These are phyloP conservation scores for Torymus tubicola DNA, from an alignment of 2,888 invertebrate genomes.

Conservation along the genomic window DNA sequence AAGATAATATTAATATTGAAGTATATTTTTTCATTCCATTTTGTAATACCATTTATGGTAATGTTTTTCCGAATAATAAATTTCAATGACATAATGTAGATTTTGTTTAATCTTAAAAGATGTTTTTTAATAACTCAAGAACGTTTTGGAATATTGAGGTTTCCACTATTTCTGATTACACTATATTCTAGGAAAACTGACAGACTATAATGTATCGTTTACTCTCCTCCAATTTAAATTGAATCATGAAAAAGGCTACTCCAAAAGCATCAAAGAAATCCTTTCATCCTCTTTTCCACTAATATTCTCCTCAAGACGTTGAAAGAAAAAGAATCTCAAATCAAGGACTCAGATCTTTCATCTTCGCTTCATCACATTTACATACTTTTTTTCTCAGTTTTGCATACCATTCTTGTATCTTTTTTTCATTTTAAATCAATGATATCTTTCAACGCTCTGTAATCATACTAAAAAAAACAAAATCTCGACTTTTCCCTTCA, in stretches of 20 bases:
- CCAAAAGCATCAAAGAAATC: conserved; percentile 11
- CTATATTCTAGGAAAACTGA: too few relatives aligned
- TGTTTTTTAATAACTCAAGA: too few relatives aligned
- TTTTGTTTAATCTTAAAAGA: too few relatives aligned
- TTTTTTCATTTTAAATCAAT: neutral
- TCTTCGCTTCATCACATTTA: neutral
- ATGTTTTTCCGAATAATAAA: neutral
- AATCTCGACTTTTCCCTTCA: conserved; percentile 14
- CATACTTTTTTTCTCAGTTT: neutral
- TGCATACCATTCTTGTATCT: neutral
- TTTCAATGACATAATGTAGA: neutral
- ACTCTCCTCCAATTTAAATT: too few relatives aligned
- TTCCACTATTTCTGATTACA: too few relatives aligned
- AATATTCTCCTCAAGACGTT: conserved; percentile 20
- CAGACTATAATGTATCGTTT: too few relatives aligned
- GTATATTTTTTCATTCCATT: neutral
- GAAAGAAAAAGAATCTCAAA: conserved; percentile 22
- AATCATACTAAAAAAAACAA: conserved; percentile 19
- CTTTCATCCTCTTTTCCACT: neutral
- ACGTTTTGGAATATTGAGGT: too few relatives aligned
- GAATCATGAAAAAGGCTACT: neutral
- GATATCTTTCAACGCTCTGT: conserved; percentile 38
- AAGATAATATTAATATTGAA: conserved; percentile 16
- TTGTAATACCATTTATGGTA: neutral
- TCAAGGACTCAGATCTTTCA: neutral